These are phyloP conservation scores for Trachelus tabidus DNA, from an alignment of 2,888 invertebrate species.

Conservation along the genomic window DNA sequence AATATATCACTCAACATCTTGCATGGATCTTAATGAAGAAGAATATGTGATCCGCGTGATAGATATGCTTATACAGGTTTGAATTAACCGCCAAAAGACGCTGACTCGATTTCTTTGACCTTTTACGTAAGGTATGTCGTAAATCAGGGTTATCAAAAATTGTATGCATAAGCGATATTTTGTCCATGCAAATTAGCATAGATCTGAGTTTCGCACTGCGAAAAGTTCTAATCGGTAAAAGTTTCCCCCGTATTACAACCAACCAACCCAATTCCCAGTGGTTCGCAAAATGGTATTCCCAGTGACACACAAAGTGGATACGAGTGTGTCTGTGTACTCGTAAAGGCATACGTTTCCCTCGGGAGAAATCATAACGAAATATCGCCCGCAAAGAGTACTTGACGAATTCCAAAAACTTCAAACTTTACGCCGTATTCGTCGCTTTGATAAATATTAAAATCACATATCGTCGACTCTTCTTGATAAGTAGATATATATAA, in stretches of 20 bases:
- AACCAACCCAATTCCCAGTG: not conserved
- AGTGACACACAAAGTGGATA: not conserved
- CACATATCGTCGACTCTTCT: not conserved
- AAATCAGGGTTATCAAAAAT: not conserved
- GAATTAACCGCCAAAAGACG: not conserved
- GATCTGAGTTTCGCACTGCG: constrained; percentile 26
- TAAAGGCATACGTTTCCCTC: not conserved
- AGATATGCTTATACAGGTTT: not conserved
- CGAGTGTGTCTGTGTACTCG: not conserved
- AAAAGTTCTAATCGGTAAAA: constrained; percentile 5
- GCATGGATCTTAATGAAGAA: not conserved
- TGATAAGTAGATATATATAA: not conserved
- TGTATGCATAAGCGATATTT: constrained; percentile 20
- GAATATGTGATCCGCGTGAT: not conserved
- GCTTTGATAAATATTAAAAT: not conserved
- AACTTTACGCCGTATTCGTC: not conserved
- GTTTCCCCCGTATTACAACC: not conserved
- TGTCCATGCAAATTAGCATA: constrained; percentile 34
- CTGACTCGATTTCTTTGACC: not conserved
- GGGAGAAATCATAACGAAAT: not conserved
- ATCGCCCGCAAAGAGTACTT: not conserved
- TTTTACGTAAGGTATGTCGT: not conserved
- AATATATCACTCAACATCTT: not conserved
- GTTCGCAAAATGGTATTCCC: not conserved
- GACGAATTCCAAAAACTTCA: not conserved